A percentile compares a stretch with the other conserved stretches of the same genome.
These are phyloP conservation scores for Tychaedon coryphoeus DNA, from an alignment of 2,113 vertebrate genomes.

Conservation along the genomic window DNA sequence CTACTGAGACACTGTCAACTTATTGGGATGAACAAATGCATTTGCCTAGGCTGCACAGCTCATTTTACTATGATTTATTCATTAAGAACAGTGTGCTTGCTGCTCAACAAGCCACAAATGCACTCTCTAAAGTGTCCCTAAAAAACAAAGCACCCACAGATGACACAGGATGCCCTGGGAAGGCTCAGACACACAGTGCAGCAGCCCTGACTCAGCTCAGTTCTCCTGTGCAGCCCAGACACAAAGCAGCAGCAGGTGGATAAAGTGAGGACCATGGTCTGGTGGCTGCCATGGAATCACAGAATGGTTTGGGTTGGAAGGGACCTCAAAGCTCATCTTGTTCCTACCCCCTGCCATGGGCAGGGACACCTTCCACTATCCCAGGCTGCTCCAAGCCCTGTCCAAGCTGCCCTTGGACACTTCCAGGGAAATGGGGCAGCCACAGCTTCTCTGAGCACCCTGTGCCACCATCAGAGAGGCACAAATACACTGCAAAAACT, in stretches of 20 bases:
- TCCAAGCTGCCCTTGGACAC: background rate
- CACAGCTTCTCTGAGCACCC: background rate
- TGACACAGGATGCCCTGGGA: background rate
- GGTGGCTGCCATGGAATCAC: background rate
- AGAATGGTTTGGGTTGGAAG: background rate
- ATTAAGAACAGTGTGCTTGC: background rate
- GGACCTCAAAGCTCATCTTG: background rate
- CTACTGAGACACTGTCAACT: background rate
- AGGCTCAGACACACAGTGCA: background rate
- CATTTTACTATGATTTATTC: constrained; percentile 49
- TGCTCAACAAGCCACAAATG: constrained; percentile 18
- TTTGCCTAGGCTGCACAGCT: background rate
- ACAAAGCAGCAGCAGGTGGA: background rate
- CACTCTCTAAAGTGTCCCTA: background rate
- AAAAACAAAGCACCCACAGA: background rate
- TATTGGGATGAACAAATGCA: background rate
- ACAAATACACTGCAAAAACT: background rate
- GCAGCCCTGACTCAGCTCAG: background rate
- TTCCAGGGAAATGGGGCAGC: background rate
- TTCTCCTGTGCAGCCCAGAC: background rate
- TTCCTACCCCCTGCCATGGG: background rate
- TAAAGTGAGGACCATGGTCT: background rate
- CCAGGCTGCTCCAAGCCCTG: rapidly evolving
- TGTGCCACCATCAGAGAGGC: background rate
- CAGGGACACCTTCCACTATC: background rate